These are phyloP conservation scores for Machimus rusticus DNA, from an alignment of 2,888 invertebrate species.

Conservation along the genomic window DNA sequence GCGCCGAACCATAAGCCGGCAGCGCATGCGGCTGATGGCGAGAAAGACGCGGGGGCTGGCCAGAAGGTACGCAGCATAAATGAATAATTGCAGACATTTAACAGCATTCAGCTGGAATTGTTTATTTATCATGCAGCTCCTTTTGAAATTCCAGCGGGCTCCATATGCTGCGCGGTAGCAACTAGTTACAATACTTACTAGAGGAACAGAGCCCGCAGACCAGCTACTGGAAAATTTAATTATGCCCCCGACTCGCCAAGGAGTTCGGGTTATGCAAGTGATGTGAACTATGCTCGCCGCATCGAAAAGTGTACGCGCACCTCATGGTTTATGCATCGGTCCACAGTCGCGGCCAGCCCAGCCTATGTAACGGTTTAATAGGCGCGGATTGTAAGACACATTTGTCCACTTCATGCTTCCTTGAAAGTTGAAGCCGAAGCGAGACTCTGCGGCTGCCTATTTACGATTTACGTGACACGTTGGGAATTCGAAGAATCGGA, in stretches of 20 bases:
- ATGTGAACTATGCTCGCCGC: conserved; percentile 6
- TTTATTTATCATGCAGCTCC: conserved; percentile 1
- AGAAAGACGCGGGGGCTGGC: background rate
- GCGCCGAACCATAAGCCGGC: background rate
- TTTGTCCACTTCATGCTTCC: background rate
- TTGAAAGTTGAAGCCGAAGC: background rate
- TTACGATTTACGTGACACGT: background rate
- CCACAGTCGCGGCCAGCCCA: background rate
- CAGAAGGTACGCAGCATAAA: background rate
- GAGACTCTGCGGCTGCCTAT: background rate
- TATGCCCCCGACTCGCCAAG: background rate
- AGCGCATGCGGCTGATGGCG: background rate
- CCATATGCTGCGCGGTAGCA: background rate
- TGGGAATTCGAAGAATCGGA: background rate
- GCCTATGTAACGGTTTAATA: background rate
- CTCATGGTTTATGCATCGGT: conserved; percentile 6
- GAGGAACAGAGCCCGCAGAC: background rate
- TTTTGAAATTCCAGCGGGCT: background rate
- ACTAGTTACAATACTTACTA: too few species aligned
- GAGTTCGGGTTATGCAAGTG: background rate
- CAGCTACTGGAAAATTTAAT: background rate
- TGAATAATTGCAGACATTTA: conserved; percentile 4
- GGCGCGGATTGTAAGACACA: background rate
- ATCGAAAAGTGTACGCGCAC: background rate
- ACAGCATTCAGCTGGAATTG: conserved; percentile 11